These are phyloP conservation scores for Drosophila tripunctata DNA, from an alignment of 2,888 invertebrate genomes.

Conservation along the genomic window DNA sequence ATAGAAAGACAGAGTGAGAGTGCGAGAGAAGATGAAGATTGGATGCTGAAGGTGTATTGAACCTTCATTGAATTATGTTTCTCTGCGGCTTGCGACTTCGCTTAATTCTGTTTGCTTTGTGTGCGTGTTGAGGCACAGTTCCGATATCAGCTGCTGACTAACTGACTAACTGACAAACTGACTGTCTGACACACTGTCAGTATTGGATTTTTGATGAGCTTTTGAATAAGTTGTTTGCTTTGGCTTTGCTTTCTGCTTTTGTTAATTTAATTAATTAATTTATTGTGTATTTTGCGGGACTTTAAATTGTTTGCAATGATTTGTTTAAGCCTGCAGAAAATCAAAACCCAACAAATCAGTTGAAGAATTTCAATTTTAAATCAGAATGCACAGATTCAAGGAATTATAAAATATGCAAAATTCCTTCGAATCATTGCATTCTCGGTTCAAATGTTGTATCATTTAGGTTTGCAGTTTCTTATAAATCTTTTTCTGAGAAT, in stretches of 20 bases:
- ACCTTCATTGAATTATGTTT: slow-evolving; percentile 55
- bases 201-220: slow-evolving; percentile 31
- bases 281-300: neutral
- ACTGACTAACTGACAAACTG: slow-evolving; percentile 12
- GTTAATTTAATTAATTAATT: slow-evolving; percentile 36
- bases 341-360: neutral
- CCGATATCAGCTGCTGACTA: slow-evolving; percentile 18
- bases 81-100: slow-evolving; percentile 36
- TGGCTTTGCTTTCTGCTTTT: slow-evolving; percentile 24
- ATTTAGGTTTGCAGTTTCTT: neutral
- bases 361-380: slow-evolving; percentile 22
- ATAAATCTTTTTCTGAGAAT: neutral
- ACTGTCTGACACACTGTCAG: neutral
- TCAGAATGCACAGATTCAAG: neutral
- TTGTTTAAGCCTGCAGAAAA: neutral
- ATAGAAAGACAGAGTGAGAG: neutral
- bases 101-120: slow-evolving; percentile 49
- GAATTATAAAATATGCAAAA: slow-evolving; percentile 3
- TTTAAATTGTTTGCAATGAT: neutral
- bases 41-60: slow-evolving; percentile 33
- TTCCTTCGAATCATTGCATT: neutral
- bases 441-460: neutral
- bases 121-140: slow-evolving; percentile 34
- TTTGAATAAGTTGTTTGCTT: slow-evolving; percentile 10
- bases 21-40: neutral